A percentile compares a stretch with the other conserved stretches of the same genome.
Evolutionary conservation across 2,888 invertebrate species (phyloP).

Genomic region (Lycophotia porphyrea): DNA sequence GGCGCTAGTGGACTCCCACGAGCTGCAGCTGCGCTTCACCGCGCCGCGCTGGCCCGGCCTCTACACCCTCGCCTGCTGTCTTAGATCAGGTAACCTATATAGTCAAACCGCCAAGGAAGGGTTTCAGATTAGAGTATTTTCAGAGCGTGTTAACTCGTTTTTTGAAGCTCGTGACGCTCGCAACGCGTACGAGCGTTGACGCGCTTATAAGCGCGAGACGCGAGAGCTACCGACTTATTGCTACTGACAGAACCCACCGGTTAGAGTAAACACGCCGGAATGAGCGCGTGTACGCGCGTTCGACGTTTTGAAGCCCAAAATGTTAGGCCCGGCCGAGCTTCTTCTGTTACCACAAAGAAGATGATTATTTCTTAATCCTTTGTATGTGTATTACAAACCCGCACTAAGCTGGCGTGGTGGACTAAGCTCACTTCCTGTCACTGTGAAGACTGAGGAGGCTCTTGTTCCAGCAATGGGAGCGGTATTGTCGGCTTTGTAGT

Average conservation of each 20-base stretch:
- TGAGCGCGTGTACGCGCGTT: neutral
- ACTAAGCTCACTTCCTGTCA: neutral
- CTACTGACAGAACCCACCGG: neutral
- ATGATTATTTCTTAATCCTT: neutral
- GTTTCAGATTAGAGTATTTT: neutral
- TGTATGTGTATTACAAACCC: neutral
- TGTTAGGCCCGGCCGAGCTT: neutral
- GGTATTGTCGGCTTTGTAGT: neutral
- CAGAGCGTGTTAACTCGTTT: neutral
- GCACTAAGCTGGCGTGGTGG: neutral
- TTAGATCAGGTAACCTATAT: constrained; percentile 91
- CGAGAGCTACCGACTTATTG: neutral
- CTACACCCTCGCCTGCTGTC: constrained; percentile 97
- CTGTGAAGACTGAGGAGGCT: neutral
- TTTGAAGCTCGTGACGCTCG: neutral
- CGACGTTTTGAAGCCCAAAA: neutral
- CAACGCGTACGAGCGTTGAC: neutral
- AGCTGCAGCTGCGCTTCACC: constrained; percentile 98
- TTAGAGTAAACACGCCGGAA: neutral
- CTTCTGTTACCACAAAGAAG: neutral
- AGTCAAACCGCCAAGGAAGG: neutral
- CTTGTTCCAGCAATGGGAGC: neutral
- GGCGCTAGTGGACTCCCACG: constrained; percentile 96
- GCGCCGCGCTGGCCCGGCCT: constrained; percentile 98
- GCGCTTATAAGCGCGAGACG: neutral